Evolutionary conservation across 2,888 invertebrate genomes (phyloP), one percentile per base, ranked within the genome.

Genomic region (Rosalia funebris): DNA sequence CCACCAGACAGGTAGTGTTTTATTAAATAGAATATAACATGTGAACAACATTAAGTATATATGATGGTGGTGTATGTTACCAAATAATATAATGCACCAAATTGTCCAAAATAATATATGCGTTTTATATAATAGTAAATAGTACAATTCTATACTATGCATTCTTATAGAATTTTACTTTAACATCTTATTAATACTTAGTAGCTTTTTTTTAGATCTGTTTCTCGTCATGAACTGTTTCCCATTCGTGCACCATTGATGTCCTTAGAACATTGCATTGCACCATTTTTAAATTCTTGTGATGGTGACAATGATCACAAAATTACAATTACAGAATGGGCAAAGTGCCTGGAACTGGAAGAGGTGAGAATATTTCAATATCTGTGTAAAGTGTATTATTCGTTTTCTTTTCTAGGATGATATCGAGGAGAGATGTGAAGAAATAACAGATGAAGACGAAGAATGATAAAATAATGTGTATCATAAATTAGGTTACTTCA

Each of bases 231-330:
- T 84, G 98, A 98, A 83, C 85, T 98, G 77, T 96, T 96, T 87
- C 96, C 96, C 53, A 95, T 97, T 79, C 89, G 95, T 62, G 97
- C 97, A 48, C 96, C 96, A 1, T 85, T 98, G 66, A 92, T 97
- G 87, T 89, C 96, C 32, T 87, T 98, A 83, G 98, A 98, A 83
- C 97, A 97, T 81, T 98, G 98, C 84, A 97, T 98, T 82, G 93
- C 95, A 61, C 96, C 96, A 36, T 98, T 98, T 88, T 88, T 98
- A 65, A 91, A 96, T 82, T 85, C 86, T 19, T 98, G 98, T 82
- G 98, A 98, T 82, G 83, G 82, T 31, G 89, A 98, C 83, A 86
- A 91, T 76, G 93, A 98, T 83, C 95, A 96, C 81, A 89, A 91
- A 80, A 93, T 98, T 80, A 91, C 93, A 16, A 87, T 98, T 67